Base-by-base conservation (phyloP, 1,140 invertebrate species). In the Lordiphosa mommai region DNA sequence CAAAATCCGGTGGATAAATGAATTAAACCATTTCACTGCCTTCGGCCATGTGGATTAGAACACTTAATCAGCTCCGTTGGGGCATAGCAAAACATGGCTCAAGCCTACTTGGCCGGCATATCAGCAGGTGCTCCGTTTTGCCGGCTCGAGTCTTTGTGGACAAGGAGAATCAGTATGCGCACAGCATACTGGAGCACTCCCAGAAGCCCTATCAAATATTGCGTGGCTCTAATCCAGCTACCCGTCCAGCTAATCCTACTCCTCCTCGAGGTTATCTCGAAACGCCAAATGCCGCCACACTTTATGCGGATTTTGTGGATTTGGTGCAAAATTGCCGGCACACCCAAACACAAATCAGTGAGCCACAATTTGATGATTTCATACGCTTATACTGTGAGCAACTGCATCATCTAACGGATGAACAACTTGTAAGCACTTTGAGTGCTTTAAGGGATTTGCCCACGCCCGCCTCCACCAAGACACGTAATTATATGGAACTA, bases 401-500 rank as follows among this genome's bases (percentile, higher is more conserved):
- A 2, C 47, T 89, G 51, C 77, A 89, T 56, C 53, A 88, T 3
- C 58, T 92, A 3, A 87, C 52, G 4, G 90, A 91, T 56, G 72
- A 89, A 0, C 82, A 91, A 56, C 47, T 92, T 17, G 17, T 88
- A 2, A 55, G 71, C 8, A 52, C 91, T 1, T 56, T 91, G 17
- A 41, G 61, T 3, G 71, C 60, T 37, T 23, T 92, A 2, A 38
- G 33, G 12, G 63, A 86, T 27, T 74, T 88, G 65, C 91, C 91
- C 3, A 30, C 34, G 23, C 80, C 77, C 9, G 70, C 72, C 9
- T 71, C 72, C 1, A 72, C 86, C 3, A 74, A 74, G 7, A 57
- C 64, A 0, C 70, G 61, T 12, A 91, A 91, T 71, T 91, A 88
- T 68, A 87, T 90, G 61, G 90, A 91, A 57, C 70, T 93, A 1